phyloP scores from a whole-genome alignment of 1,140 invertebrate species.

The Dendrolimus punctatus region DNA sequence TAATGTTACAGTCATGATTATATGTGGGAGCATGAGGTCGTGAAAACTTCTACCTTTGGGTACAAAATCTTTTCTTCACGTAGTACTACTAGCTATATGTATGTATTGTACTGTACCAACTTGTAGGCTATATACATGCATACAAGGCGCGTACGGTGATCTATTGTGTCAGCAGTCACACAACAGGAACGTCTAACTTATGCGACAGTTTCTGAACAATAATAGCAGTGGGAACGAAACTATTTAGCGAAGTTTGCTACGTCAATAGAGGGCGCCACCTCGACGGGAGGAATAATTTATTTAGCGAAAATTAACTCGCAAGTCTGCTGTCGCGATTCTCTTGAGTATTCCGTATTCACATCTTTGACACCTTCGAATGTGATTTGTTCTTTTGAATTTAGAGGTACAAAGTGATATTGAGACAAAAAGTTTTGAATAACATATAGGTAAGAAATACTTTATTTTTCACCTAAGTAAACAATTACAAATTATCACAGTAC shows the following conservation, averaged over 20 bases:
- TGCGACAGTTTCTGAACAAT: slow-evolving; percentile 58
- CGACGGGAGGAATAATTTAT: slow-evolving; percentile 59
- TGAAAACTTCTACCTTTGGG: too few species aligned
- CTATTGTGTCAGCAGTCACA: slow-evolving; percentile 42
- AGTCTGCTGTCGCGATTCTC: slow-evolving; percentile 23
- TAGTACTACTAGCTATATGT: too few species aligned
- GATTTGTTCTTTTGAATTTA: slow-evolving; percentile 7
- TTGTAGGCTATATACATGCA: too few species aligned
- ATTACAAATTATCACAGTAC: too few species aligned
- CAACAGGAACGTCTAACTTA: slow-evolving; percentile 33
- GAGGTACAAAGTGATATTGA: neutral
- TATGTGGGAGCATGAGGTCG: too few species aligned
- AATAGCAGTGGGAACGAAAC: slow-evolving; percentile 61
- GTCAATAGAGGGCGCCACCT: slow-evolving; percentile 62
- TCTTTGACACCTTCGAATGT: slow-evolving; percentile 19
- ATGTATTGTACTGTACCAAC: too few species aligned
- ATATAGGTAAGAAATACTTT: too few species aligned
- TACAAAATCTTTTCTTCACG: too few species aligned
- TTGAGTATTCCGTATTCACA: slow-evolving; percentile 12
- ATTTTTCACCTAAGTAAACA: too few species aligned
- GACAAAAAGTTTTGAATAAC: too few species aligned
- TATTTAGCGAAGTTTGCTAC: slow-evolving; percentile 64
- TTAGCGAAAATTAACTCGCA: slow-evolving; percentile 53
- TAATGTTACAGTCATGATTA: too few species aligned
- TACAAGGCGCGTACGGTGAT: slow-evolving; percentile 4